phyloP scores from a whole-genome alignment of 2,888 invertebrate genomes.

The Eilema depressum region DNA sequence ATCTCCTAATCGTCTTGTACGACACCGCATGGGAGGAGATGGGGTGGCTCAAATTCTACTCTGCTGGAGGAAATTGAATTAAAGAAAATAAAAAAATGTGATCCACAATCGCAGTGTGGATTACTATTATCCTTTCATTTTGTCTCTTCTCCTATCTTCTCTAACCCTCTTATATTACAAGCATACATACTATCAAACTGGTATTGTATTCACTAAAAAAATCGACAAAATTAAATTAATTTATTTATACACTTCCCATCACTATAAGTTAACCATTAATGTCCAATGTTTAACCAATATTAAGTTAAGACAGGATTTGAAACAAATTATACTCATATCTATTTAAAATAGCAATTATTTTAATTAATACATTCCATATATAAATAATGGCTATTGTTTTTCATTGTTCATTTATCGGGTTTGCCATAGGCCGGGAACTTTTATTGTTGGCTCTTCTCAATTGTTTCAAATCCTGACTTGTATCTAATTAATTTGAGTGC shows the following conservation, averaged over 20 bases:
- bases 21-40: too few species aligned
- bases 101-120: too few species aligned
- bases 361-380: constrained; percentile 4
- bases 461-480: neutral
- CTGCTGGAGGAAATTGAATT: too few species aligned
- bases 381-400: neutral
- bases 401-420: neutral
- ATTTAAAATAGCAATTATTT: neutral
- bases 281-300: neutral
- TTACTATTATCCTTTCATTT: too few species aligned
- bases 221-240: neutral
- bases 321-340: neutral
- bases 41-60: too few species aligned
- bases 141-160: too few species aligned
- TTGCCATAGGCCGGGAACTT: neutral
- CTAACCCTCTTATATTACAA: too few species aligned
- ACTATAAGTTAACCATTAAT: neutral
- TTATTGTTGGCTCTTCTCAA: neutral
- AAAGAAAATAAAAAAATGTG: too few species aligned
- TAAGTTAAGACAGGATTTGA: constrained; percentile 4
- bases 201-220: neutral
- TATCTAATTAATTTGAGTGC: neutral
- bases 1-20: too few species aligned
- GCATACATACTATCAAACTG: too few species aligned
- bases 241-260: neutral